Evolutionary conservation across 1,140 invertebrate species (phyloP).

Genomic region (Ceratitis capitata): DNA sequence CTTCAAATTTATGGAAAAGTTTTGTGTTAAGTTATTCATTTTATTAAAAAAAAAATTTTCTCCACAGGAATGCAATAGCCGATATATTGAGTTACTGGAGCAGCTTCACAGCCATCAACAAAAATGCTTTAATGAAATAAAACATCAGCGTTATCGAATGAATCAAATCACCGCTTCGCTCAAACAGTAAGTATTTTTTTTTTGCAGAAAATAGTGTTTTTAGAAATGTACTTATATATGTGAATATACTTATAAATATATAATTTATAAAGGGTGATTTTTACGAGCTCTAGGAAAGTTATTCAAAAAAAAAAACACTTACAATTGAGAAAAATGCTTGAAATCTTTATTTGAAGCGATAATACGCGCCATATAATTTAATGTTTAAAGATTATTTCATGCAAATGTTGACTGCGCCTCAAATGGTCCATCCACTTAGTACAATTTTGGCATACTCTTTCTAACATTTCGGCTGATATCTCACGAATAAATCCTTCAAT

Average conservation of each 20-base stretch:
- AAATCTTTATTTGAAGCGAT: too few relatives aligned
- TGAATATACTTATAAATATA: neutral
- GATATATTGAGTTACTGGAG: constrained; percentile 85
- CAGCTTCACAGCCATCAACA: constrained; percentile 84
- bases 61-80: constrained; percentile 75
- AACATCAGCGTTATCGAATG: constrained; percentile 90
- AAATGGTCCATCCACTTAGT: too few relatives aligned
- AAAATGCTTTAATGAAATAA: constrained; percentile 87
- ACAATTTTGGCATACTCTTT: too few relatives aligned
- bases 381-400: too few relatives aligned
- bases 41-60: too few relatives aligned
- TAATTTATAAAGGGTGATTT: too few relatives aligned
- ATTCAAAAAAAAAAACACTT: neutral
- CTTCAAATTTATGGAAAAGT: too few relatives aligned
- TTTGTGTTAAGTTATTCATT: neutral
- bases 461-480: too few relatives aligned
- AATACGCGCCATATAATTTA: too few relatives aligned
- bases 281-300: neutral
- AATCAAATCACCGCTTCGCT: constrained; percentile 80
- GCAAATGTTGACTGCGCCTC: too few relatives aligned
- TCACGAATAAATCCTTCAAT: too few relatives aligned
- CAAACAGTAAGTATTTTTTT: constrained; percentile 78
- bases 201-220: too few relatives aligned
- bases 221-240: neutral
- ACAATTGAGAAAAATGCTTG: neutral